A percentile compares a stretch with the other conserved stretches of the same genome.
These are phyloP conservation scores for Panagrolaimus sp. DNA, from an alignment of 1,140 invertebrate species.

Conservation along the genomic window DNA sequence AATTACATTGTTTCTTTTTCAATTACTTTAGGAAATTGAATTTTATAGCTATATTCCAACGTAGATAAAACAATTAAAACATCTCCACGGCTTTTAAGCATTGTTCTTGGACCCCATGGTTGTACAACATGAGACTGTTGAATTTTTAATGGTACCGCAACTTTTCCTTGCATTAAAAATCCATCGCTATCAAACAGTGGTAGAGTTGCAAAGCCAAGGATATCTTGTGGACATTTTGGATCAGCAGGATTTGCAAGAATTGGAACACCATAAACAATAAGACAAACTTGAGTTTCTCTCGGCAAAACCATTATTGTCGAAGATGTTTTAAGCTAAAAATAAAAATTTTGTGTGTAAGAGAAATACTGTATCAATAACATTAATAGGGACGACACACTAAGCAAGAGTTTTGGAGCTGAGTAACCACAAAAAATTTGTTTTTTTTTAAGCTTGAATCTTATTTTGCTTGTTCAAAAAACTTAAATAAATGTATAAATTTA, in stretches of 20 bases:
- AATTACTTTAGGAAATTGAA: slow-evolving; percentile 27
- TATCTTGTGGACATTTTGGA: background rate
- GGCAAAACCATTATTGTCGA: slow-evolving; percentile 26
- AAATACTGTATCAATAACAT: no score
- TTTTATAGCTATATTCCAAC: slow-evolving; percentile 41
- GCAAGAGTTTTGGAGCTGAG: no score
- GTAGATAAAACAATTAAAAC: slow-evolving; percentile 27
- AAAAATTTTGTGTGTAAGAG: no score
- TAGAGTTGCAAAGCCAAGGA: slow-evolving; percentile 26
- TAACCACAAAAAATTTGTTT: no score
- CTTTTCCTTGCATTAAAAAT: slow-evolving; percentile 38
- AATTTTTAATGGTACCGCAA: slow-evolving; percentile 28
- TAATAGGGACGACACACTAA: no score
- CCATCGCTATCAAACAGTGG: slow-evolving; percentile 33
- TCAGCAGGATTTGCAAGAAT: background rate
- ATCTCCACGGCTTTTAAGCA: slow-evolving; percentile 31
- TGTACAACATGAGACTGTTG: slow-evolving; percentile 27
- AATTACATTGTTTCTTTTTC: slow-evolving; percentile 20
- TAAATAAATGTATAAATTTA: no score
- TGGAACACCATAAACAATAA: background rate
- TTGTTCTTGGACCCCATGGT: slow-evolving; percentile 39
- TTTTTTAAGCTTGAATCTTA: no score
- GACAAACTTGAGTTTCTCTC: slow-evolving; percentile 15
- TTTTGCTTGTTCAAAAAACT: no score
- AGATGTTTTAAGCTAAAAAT: slow-evolving; percentile 21